A percentile compares a stretch with the other conserved stretches of the same genome.
phyloP scores from a whole-genome alignment of 53 echinoderm and acorn worm genomes.

The Patiria pectinifera region DNA sequence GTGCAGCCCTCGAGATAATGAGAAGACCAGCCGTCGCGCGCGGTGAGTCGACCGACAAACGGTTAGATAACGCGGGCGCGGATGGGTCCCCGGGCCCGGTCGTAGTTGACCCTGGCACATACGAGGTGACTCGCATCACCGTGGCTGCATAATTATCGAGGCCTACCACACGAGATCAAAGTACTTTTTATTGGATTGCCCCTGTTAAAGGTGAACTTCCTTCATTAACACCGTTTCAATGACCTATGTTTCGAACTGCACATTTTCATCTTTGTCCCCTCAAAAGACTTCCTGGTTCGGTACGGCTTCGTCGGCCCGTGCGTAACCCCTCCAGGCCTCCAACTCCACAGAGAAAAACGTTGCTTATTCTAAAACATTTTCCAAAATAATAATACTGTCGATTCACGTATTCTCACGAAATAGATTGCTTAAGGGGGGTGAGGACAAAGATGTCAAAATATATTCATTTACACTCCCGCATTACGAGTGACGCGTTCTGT shows the following conservation, averaged over 20 bases:
- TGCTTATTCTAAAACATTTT: too few relatives aligned
- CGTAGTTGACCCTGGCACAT: conserved; percentile 10
- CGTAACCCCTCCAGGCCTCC: background rate
- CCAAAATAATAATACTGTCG: too few relatives aligned
- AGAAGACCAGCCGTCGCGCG: conserved; percentile 19
- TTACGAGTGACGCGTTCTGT: too few relatives aligned
- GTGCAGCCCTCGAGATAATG: background rate
- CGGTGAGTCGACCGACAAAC: background rate
- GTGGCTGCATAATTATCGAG: background rate
- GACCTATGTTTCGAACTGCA: background rate
- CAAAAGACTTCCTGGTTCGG: too few relatives aligned
- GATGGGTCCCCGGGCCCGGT: background rate
- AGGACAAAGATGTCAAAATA: too few relatives aligned
- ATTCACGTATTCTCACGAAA: too few relatives aligned
- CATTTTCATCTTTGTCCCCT: background rate
- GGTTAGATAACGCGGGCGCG: conserved; percentile 15
- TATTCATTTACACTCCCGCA: too few relatives aligned
- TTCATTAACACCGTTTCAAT: background rate
- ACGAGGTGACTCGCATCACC: conserved; percentile 3
- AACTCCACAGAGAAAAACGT: too few relatives aligned
- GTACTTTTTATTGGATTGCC: conserved; percentile 13
- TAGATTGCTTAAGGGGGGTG: too few relatives aligned
- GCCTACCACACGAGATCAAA: conserved; percentile 23
- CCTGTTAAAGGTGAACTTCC: background rate
- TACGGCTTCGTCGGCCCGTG: background rate